Conservation (phyloP, 2,797 vertebrate species). For the Ctenopoma kingsleyae region DNA sequence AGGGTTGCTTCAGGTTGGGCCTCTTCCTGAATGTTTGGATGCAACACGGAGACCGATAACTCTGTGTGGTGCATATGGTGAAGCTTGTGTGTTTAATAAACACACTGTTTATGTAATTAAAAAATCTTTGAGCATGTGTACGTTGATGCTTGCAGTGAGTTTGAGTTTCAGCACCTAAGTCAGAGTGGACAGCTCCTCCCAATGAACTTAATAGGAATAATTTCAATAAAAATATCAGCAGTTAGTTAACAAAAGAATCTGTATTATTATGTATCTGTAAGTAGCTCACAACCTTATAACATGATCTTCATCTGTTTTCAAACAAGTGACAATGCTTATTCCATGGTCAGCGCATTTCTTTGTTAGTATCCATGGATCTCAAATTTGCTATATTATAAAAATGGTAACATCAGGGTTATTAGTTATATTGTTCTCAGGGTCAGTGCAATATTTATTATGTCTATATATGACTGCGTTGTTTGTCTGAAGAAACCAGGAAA, state of each 20-base stretch:
- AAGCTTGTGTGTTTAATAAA: neutral
- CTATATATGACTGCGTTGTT: neutral
- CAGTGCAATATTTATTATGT: neutral
- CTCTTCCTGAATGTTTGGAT: constrained; percentile 25
- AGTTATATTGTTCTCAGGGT: neutral
- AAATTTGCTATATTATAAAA: neutral
- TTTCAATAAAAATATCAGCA: too few species aligned
- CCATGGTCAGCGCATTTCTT: too few species aligned
- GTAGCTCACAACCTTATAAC: too few species aligned
- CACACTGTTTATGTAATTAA: neutral
- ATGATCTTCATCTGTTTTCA: too few species aligned
- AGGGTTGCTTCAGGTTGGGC: constrained; percentile 15
- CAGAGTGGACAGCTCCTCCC: constrained; percentile 69
- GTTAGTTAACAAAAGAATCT: too few species aligned
- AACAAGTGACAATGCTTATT: too few species aligned
- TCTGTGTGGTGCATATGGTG: neutral
- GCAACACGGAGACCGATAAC: neutral
- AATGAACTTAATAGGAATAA: neutral
- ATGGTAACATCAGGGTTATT: neutral
- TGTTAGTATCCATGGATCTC: too few species aligned
- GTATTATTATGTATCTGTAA: too few species aligned
- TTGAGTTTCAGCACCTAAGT: constrained; percentile 75
- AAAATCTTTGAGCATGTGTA: constrained; percentile 1
- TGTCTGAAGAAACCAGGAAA: neutral
- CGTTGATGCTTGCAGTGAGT: constrained; percentile 9